Conservation (phyloP, 1,140 invertebrate genomes). For the Philopotamus ludificatus region DNA sequence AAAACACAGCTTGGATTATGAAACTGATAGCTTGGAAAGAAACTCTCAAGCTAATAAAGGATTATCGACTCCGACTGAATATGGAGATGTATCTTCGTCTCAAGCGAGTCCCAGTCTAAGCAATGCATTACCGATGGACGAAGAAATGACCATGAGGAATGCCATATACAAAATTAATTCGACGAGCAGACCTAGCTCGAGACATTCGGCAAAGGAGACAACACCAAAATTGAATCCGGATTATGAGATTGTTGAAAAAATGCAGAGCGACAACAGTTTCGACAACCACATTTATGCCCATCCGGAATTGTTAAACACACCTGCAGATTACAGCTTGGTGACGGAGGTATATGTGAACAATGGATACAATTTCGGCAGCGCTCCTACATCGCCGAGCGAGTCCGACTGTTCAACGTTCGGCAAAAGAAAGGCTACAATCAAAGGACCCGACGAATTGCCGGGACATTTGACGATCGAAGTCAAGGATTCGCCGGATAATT, state of each 20-base stretch:
- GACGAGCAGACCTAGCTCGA: constrained; percentile 59
- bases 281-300: constrained; percentile 38
- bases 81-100: constrained; percentile 61
- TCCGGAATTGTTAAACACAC: constrained; percentile 32
- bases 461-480: constrained; percentile 77
- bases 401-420: constrained; percentile 63
- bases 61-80: constrained; percentile 64
- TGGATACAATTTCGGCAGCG: constrained; percentile 66
- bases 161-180: constrained; percentile 62
- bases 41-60: constrained; percentile 53
- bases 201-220: constrained; percentile 55
- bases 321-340: constrained; percentile 64
- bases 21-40: constrained; percentile 77
- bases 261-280: constrained; percentile 17
- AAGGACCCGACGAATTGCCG: constrained; percentile 59
- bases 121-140: constrained; percentile 69
- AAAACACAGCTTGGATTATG: constrained; percentile 61
- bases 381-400: constrained; percentile 59
- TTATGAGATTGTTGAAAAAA: constrained; percentile 51
- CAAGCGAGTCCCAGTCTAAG: constrained; percentile 69
- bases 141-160: constrained; percentile 75
- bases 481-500: constrained; percentile 69
- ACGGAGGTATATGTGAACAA: constrained; percentile 79
- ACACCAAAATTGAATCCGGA: constrained; percentile 55
- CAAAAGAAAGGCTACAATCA: constrained; percentile 56